Evolutionary conservation across 2,113 vertebrate species (phyloP).

Genomic region (Orycteropus afer): DNA sequence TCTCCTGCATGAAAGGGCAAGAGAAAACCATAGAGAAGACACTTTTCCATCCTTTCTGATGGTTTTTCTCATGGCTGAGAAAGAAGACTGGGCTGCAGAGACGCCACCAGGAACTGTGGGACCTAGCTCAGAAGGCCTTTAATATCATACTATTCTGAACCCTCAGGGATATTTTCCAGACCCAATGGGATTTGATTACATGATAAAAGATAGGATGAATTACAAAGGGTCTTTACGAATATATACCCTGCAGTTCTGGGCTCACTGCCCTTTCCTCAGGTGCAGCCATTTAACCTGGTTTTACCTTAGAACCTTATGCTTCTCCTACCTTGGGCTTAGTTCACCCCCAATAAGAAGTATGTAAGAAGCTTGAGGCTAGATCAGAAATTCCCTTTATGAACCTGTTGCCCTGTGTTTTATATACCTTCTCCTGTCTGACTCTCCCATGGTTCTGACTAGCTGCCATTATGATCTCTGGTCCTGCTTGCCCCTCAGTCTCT

Average conservation of each 20-base stretch:
- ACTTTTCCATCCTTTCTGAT: background rate
- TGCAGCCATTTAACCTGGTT: background rate
- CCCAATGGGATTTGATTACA: background rate
- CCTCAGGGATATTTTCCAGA: background rate
- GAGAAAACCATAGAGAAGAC: background rate
- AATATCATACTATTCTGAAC: background rate
- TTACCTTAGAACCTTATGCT: background rate
- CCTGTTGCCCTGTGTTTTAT: background rate
- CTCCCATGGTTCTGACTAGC: background rate
- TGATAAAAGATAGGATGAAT: background rate
- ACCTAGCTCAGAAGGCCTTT: background rate
- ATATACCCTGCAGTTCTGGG: background rate
- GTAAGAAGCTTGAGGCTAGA: background rate
- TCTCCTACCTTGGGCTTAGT: background rate
- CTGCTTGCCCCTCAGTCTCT: background rate
- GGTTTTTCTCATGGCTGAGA: background rate
- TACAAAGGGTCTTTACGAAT: background rate
- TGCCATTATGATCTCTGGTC: background rate
- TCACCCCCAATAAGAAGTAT: background rate
- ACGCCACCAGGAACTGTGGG: background rate
- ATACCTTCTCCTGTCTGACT: background rate
- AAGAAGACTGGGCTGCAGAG: background rate
- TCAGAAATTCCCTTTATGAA: background rate
- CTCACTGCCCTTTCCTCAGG: background rate
- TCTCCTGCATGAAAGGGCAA: slow-evolving; percentile 24